A percentile compares a stretch with the other conserved stretches of the same genome.
Conservation (phyloP, 2,797 vertebrate genomes). For the Fringilla coelebs region DNA sequence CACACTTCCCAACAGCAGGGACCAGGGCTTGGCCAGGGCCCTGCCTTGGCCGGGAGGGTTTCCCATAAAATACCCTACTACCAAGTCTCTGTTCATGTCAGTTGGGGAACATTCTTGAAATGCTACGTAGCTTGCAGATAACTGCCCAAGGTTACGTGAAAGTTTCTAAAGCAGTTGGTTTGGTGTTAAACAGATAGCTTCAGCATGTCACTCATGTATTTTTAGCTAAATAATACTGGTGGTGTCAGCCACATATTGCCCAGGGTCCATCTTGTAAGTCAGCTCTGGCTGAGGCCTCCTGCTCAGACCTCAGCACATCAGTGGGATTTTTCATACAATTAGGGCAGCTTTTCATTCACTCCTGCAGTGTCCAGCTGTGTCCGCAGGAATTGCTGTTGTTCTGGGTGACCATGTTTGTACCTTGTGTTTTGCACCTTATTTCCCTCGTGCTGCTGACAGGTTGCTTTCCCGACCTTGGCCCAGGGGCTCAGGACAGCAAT, state of each 20-base stretch:
- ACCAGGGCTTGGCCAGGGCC: background rate
- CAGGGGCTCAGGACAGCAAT: background rate
- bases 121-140: background rate
- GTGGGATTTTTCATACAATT: background rate
- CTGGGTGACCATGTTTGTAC: rapidly evolving
- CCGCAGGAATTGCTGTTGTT: background rate
- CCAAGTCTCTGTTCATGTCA: background rate
- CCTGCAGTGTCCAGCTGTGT: background rate
- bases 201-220: background rate
- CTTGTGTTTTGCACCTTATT: background rate
- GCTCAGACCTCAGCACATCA: background rate
- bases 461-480: background rate
- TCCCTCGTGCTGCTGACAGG: background rate
- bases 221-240: background rate
- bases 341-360: background rate
- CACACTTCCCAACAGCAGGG: background rate
- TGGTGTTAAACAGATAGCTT: background rate
- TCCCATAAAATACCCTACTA: background rate
- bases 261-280: background rate
- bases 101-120: background rate
- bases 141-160: background rate
- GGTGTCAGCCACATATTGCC: background rate
- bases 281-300: background rate
- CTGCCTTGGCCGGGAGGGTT: background rate
- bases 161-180: background rate